phyloP scores from a whole-genome alignment of 2,888 invertebrate genomes.

The Coelinius sp. region DNA sequence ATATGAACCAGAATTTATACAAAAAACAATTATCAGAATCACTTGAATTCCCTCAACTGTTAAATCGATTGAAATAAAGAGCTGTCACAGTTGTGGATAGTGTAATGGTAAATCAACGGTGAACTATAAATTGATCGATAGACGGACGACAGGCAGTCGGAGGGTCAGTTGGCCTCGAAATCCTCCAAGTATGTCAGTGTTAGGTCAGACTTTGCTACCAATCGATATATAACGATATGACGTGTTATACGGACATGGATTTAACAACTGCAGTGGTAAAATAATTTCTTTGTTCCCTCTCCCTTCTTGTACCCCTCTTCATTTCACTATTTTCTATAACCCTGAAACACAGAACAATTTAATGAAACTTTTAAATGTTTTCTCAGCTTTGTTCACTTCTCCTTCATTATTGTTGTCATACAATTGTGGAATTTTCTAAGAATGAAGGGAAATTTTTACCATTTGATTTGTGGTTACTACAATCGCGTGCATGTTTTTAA shows the following conservation, averaged over 20 bases:
- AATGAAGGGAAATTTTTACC: conserved; percentile 11
- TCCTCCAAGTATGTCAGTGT: conserved; percentile 67
- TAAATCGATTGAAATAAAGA: not conserved
- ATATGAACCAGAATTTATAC: too few relatives aligned
- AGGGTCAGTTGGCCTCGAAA: conserved; percentile 47
- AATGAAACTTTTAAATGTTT: conserved; percentile 6
- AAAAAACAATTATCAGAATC: not conserved
- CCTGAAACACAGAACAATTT: conserved; percentile 15
- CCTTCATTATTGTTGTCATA: conserved; percentile 4
- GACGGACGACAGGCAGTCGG: conserved; percentile 50
- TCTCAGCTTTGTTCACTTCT: not conserved
- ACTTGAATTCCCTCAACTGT: not conserved
- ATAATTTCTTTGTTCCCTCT: conserved; percentile 26
- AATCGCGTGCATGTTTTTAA: conserved; percentile 18
- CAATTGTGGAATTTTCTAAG: not conserved
- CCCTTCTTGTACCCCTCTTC: not conserved
- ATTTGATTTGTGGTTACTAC: conserved; percentile 12
- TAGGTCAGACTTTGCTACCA: conserved; percentile 64
- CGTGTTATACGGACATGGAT: conserved; percentile 34
- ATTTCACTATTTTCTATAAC: not conserved
- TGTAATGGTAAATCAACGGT: conserved; percentile 4
- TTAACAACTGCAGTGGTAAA: conserved; percentile 35
- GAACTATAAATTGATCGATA: conserved; percentile 47
- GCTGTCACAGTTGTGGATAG: conserved; percentile 40
- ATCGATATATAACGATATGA: conserved; percentile 61